Percentiles rank a stretch among this genome's conserved stretches.
phyloP scores from a whole-genome alignment of 1,140 invertebrate genomes.

The Armadillidium nasatum region DNA sequence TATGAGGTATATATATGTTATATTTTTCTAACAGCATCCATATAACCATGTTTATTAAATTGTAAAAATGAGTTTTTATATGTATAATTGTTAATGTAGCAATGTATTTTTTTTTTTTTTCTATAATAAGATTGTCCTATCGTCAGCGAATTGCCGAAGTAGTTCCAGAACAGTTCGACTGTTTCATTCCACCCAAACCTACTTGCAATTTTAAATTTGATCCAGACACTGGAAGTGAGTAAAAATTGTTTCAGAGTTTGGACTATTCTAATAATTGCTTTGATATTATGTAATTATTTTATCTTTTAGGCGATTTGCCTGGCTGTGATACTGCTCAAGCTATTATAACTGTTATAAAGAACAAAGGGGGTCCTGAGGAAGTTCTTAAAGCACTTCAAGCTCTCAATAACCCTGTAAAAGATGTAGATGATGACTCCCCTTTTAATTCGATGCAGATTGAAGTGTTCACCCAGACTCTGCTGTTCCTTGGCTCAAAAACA shows the following conservation, averaged over 20 bases:
- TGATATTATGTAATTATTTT: too few relatives aligned
- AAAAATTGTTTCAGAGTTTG: too few relatives aligned
- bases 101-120: constrained; percentile 44
- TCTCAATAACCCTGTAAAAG: constrained; percentile 51
- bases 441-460: constrained; percentile 92
- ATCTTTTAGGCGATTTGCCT: constrained; percentile 50
- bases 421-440: constrained; percentile 59
- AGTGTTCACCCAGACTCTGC: constrained; percentile 89
- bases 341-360: constrained; percentile 75
- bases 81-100: neutral
- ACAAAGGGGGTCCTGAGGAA: constrained; percentile 84
- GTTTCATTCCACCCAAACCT: constrained; percentile 64
- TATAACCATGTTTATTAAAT: too few relatives aligned
- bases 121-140: constrained; percentile 87
- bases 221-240: constrained; percentile 51
- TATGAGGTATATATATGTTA: constrained; percentile 61
- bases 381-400: constrained; percentile 82
- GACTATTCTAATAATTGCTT: too few relatives aligned
- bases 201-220: constrained; percentile 54
- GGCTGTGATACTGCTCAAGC: constrained; percentile 66
- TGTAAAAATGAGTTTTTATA: neutral
- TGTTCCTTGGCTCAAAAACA: constrained; percentile 91
- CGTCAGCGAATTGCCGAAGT: constrained; percentile 87
- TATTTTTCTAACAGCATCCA: too few relatives aligned
- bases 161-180: constrained; percentile 79